Base-by-base conservation (phyloP, 2,113 vertebrate genomes). In the human (Homo sapiens) region DNA sequence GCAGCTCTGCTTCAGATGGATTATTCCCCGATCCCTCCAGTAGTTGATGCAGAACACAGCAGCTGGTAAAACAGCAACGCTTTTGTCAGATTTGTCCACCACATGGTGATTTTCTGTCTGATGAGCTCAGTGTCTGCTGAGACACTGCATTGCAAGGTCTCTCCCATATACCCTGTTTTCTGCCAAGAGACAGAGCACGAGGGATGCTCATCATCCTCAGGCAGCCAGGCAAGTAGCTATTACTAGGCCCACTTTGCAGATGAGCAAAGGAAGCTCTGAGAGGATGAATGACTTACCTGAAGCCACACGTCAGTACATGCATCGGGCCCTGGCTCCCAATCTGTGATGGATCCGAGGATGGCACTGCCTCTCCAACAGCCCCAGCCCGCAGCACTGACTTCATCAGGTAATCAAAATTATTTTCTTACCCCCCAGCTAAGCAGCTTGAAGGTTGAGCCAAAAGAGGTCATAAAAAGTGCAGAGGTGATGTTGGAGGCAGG, bases 121-220 rank as follows among this genome's bases (percentile, higher is more conserved):
- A 43, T 0, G 8, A 57, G 32, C 48, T 75, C 52, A 3, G 57
- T 57, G 82, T 82, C 40, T 68, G 38, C 38, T 55, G 52, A 91
- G 59, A 40, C 0, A 2, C 48, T 23, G 11, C 1, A 0, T 23
- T 43, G 45, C 66, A 20, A 2, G 35, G 2, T n/a, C n/a, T 59
- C 35, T 55, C 7, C 50, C 35, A 13, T 11, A 12, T 11, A 35
- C 20, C 13, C 6, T 30, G 5, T 18, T 38, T 83, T 22, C 61
- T 13, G 4, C 50, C 20, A 4, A 35, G 59, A 40, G 38, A 8
- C 22, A 9, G 40, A 25, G 18, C 9, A 11, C 16, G 1, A 64
- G 5, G 17, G 18, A 8, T 45, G 30, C 6, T 16, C 25, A 7
- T 76, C 25, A 17, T 35, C 55, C 61, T 52, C 43, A 23, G 23